Percentiles rank a stretch among this genome's conserved stretches.
phyloP scores from a whole-genome alignment of 2,888 invertebrate genomes.

The Lasioglossum zephyrum region DNA sequence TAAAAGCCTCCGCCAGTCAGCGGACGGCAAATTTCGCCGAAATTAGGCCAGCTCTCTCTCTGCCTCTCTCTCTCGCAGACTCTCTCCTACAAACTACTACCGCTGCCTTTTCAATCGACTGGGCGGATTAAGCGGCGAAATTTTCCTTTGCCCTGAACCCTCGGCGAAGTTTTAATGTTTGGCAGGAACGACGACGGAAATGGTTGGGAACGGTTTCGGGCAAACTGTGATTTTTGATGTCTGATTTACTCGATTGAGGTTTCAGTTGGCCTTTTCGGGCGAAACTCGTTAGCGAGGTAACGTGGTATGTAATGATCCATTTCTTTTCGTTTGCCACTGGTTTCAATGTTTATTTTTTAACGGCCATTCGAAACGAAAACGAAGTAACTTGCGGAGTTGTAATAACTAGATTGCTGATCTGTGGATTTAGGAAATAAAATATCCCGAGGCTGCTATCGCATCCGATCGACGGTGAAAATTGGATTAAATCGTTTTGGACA shows the following conservation, averaged over 20 bases:
- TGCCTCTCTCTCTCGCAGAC: too few species aligned
- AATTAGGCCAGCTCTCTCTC: slow-evolving; percentile 9
- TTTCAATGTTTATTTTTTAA: not conserved
- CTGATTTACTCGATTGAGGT: not conserved
- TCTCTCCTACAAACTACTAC: not conserved
- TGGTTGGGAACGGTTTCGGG: not conserved
- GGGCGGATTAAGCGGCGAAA: not conserved
- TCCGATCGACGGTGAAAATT: not conserved
- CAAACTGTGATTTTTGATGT: not conserved
- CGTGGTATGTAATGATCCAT: not conserved
- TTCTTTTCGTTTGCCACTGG: not conserved
- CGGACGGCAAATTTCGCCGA: not conserved
- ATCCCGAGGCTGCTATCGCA: too few species aligned
- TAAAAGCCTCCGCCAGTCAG: not conserved
- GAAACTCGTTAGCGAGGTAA: not conserved
- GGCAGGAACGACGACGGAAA: not conserved
- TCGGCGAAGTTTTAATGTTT: not conserved
- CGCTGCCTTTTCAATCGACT: slow-evolving; percentile 9
- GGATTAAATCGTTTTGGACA: too few species aligned
- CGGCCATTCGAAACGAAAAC: not conserved
- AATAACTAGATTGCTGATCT: not conserved
- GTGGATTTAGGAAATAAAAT: too few species aligned
- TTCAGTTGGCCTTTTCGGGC: not conserved
- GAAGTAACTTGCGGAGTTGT: not conserved
- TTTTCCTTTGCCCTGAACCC: not conserved